phyloP scores from a whole-genome alignment of 1,140 invertebrate genomes.

The Penaeus chinensis region DNA sequence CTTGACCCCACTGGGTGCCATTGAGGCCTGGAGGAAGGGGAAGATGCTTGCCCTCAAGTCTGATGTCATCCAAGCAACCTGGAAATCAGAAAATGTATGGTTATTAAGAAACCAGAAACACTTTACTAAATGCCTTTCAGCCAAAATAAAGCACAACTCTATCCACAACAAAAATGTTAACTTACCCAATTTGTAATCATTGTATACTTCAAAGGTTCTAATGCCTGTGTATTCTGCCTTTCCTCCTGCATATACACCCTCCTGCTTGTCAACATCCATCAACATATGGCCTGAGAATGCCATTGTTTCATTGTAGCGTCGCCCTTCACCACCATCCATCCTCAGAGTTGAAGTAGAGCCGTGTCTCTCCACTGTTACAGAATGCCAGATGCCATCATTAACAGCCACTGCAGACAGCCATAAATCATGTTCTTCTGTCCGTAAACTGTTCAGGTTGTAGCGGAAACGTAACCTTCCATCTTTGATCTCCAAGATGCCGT shows the following conservation, averaged over 20 bases:
- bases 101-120: background rate
- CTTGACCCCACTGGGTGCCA: conserved; percentile 93
- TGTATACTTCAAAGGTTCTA: conserved; percentile 90
- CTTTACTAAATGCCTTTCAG: background rate
- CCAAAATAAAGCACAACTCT: background rate
- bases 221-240: conserved; percentile 95
- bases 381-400: conserved; percentile 98
- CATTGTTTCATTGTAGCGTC: conserved; percentile 94
- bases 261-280: conserved; percentile 91
- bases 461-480: conserved; percentile 87
- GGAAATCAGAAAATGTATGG: background rate
- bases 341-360: conserved; percentile 94
- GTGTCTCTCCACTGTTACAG: conserved; percentile 82
- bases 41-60: conserved; percentile 91
- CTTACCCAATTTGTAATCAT: conserved; percentile 92
- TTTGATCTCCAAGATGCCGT: conserved; percentile 93
- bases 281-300: conserved; percentile 91
- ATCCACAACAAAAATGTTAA: conserved; percentile 15
- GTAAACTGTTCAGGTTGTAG: conserved; percentile 91
- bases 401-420: conserved; percentile 90
- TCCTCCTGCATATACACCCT: conserved; percentile 93
- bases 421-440: conserved; percentile 88
- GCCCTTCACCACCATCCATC: conserved; percentile 93
- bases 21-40: conserved; percentile 93
- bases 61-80: conserved; percentile 87